Evolutionary conservation across 2,797 vertebrate species (phyloP), one percentile per base, ranked within the genome.

Genomic region (Falco peregrinus): DNA sequence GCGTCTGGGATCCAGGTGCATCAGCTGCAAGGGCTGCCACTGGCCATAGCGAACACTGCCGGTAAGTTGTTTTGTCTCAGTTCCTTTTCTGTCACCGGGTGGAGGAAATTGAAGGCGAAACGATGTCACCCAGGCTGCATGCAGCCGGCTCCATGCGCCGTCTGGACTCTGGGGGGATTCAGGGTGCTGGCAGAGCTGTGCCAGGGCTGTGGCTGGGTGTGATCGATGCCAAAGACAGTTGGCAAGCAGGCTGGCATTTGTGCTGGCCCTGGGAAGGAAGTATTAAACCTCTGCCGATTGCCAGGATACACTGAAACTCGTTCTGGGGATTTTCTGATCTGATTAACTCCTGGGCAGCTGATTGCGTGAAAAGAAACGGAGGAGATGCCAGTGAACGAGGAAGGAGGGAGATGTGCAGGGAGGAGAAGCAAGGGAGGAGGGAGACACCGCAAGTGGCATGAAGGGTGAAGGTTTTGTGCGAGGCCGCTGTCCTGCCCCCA

Each of bases 1-100:
- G 98, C 98, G 8, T 97, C 99, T 4, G 99, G 99, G 59, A 98
- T 99, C 90, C 99, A 99, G 97, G 99, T 99, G 97, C 99, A 99
- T 85, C 99, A 99, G 97, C 98, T 99, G 85, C 99, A 99, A 84
- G 98, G 99, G 25, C 98, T 99, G 95, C 99, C 99, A 3, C 97
- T 99, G 96, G 94, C 99, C 92, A 99, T 99, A 33, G 90, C 99
- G 37, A 99, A 98, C 85, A 21, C 98, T n/a, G 65, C 98, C 95
- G 99, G 99, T 99, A 92, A 98, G 98, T 90, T 14, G 6, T 29
- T 2, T 10, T n/a, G 61, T 12, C 54, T n/a, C 1, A 3, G 7
- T 56, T 24, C 57, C 31, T 33, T 3, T 21, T 28, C 37, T 1
- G 4, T 33, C 16, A 47, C 65, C 1, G 1, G 22, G 74, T 43